Percentiles rank a stretch among this genome's conserved stretches.
phyloP scores from a whole-genome alignment of 2,888 invertebrate species.

The Apodemia duryi region DNA sequence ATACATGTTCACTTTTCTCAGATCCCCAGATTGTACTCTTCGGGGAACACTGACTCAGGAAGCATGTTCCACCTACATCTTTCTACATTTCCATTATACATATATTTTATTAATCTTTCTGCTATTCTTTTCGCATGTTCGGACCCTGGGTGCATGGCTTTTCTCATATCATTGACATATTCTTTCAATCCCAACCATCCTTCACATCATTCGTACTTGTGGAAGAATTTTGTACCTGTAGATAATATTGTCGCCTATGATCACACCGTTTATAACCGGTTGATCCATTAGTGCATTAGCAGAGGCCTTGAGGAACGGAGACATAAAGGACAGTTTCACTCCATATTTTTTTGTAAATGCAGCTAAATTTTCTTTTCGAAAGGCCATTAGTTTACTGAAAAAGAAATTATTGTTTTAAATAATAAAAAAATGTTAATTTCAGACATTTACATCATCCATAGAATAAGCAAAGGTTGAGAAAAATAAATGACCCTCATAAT shows the following conservation, averaged over 20 bases:
- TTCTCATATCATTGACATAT: background rate
- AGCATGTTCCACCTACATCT: too few relatives aligned
- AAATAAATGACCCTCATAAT: too few relatives aligned
- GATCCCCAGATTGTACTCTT: too few relatives aligned
- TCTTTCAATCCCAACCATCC: background rate
- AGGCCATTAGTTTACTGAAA: constrained; percentile 89
- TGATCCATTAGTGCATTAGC: constrained; percentile 97
- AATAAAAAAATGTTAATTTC: too few relatives aligned
- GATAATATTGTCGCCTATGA: constrained; percentile 89
- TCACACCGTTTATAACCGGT: constrained; percentile 98
- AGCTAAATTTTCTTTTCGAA: constrained; percentile 94
- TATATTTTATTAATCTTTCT: background rate
- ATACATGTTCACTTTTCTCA: too few relatives aligned
- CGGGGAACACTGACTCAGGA: too few relatives aligned
- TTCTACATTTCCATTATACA: constrained; percentile 15
- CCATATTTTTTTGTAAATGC: constrained; percentile 95
- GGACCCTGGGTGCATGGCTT: background rate
- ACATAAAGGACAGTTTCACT: constrained; percentile 98
- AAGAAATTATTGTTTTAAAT: background rate
- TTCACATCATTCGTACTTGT: background rate
- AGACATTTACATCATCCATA: too few relatives aligned
- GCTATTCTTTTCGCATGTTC: background rate
- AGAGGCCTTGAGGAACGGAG: constrained; percentile 97
- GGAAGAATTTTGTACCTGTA: constrained; percentile 51
- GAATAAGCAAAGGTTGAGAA: too few relatives aligned